Percentiles rank a stretch among this genome's conserved stretches.
phyloP scores from a whole-genome alignment of 2,888 invertebrate genomes.

The Drosophila paranaensis region DNA sequence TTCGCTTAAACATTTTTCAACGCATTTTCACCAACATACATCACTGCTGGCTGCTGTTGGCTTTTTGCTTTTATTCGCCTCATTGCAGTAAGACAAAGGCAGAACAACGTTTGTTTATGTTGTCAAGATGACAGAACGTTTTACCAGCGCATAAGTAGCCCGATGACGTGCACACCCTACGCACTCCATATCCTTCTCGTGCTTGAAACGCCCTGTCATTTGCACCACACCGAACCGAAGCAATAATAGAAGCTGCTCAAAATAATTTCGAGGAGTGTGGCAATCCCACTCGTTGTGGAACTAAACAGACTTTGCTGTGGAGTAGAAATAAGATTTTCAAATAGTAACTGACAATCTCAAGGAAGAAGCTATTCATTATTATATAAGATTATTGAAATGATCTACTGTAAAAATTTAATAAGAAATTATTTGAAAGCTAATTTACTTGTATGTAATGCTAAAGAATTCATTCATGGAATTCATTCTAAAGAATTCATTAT shows the following conservation, averaged over 20 bases:
- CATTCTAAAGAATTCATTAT: too few species aligned
- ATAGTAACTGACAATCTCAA: not conserved
- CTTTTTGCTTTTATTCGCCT: slow-evolving; percentile 34
- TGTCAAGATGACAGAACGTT: slow-evolving; percentile 75
- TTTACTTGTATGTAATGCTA: too few species aligned
- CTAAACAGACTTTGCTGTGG: slow-evolving; percentile 12
- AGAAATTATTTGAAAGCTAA: too few species aligned
- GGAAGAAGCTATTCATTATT: too few species aligned
- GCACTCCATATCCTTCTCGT: slow-evolving; percentile 13
- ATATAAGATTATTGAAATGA: too few species aligned
- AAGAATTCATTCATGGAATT: too few species aligned
- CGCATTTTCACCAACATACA: slow-evolving; percentile 39
- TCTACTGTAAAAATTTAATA: too few species aligned
- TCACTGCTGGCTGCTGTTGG: slow-evolving; percentile 48
- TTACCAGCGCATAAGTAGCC: slow-evolving; percentile 71
- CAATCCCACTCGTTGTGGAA: not conserved
- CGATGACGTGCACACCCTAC: slow-evolving; percentile 27
- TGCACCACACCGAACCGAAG: slow-evolving; percentile 46
- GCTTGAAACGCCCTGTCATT: slow-evolving; percentile 70
- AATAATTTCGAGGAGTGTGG: slow-evolving; percentile 26
- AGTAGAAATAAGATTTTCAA: not conserved
- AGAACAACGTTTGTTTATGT: slow-evolving; percentile 38
- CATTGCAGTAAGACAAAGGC: slow-evolving; percentile 54
- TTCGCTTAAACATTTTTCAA: slow-evolving; percentile 51
- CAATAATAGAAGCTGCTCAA: slow-evolving; percentile 23